phyloP scores from a whole-genome alignment of 2,888 invertebrate genomes.

The Chalcis sispes region DNA sequence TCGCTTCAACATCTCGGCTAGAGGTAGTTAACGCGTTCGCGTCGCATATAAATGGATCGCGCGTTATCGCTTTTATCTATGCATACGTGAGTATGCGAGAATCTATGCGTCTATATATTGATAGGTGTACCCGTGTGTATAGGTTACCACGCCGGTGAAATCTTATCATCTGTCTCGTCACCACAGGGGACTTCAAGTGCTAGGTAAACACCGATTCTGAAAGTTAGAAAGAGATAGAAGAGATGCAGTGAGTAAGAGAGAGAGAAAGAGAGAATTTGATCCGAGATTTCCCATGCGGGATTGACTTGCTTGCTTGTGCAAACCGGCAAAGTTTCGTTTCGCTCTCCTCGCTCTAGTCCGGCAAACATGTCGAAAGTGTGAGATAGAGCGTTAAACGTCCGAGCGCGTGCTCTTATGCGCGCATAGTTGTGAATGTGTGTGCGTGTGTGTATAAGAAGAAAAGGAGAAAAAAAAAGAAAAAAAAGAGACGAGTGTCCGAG shows the following conservation, averaged over 20 bases:
- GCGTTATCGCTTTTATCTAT: neutral
- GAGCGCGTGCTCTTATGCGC: no score
- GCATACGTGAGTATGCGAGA: no score
- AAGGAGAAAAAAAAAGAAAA: no score
- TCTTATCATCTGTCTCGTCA: slow-evolving; percentile 65
- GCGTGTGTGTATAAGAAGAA: no score
- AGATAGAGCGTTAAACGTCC: no score
- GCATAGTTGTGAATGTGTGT: no score
- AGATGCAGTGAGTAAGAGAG: no score
- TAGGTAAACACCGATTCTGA: slow-evolving; percentile 68
- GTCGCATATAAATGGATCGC: slow-evolving; percentile 15
- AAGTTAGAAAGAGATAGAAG: no score
- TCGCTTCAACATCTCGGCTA: neutral
- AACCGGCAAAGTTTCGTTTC: no score
- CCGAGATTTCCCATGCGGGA: slow-evolving; percentile 69
- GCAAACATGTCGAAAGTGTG: neutral
- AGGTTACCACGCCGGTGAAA: slow-evolving; percentile 57
- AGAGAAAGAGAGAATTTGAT: slow-evolving; percentile 55
- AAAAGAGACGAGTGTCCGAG: no score
- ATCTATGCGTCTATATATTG: neutral
- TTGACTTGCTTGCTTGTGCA: slow-evolving; percentile 57
- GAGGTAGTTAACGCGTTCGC: slow-evolving; percentile 16
- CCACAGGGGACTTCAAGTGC: slow-evolving; percentile 65
- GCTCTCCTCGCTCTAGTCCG: neutral
- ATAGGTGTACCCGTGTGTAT: neutral